Percentiles rank a stretch among this genome's conserved stretches.
phyloP scores from a whole-genome alignment of 2,797 vertebrate genomes.

The Scarus forsteni region DNA sequence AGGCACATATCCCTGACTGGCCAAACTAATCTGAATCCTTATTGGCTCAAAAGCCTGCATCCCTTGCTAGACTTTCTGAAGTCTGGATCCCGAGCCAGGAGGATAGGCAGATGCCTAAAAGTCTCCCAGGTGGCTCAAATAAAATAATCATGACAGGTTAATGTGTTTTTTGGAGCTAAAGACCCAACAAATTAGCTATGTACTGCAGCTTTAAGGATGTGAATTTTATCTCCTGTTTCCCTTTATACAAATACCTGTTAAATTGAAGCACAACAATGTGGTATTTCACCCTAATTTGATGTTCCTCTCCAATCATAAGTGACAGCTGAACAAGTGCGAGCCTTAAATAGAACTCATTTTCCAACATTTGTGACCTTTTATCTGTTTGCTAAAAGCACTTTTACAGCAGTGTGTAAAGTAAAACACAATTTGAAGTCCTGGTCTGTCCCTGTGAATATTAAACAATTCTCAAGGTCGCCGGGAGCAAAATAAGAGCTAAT shows the following conservation, averaged over 20 bases:
- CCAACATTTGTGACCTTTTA: constrained; percentile 41
- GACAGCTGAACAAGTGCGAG: constrained; percentile 6
- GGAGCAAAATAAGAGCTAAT: constrained; percentile 43
- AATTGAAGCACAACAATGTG: not conserved
- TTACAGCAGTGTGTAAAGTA: not conserved
- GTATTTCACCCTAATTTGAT: constrained; percentile 8
- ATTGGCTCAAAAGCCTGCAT: too few relatives aligned
- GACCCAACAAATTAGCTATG: too few relatives aligned
- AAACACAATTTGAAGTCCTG: constrained; percentile 17
- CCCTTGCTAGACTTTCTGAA: too few relatives aligned
- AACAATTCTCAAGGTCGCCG: constrained; percentile 58
- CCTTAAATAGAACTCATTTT: constrained; percentile 11
- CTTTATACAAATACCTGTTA: not conserved
- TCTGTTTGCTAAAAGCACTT: constrained; percentile 10
- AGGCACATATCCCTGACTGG: too few relatives aligned
- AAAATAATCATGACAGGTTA: too few relatives aligned
- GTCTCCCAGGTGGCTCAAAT: too few relatives aligned
- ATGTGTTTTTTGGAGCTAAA: too few relatives aligned
- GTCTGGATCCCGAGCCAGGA: too few relatives aligned
- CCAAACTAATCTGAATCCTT: too few relatives aligned
- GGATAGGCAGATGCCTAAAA: too few relatives aligned
- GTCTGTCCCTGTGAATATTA: constrained; percentile 46
- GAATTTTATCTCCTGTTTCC: too few relatives aligned
- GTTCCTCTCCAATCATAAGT: not conserved
- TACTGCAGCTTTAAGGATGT: too few relatives aligned